phyloP scores from a whole-genome alignment of 2,888 invertebrate species.

The Notodonta ziczac region DNA sequence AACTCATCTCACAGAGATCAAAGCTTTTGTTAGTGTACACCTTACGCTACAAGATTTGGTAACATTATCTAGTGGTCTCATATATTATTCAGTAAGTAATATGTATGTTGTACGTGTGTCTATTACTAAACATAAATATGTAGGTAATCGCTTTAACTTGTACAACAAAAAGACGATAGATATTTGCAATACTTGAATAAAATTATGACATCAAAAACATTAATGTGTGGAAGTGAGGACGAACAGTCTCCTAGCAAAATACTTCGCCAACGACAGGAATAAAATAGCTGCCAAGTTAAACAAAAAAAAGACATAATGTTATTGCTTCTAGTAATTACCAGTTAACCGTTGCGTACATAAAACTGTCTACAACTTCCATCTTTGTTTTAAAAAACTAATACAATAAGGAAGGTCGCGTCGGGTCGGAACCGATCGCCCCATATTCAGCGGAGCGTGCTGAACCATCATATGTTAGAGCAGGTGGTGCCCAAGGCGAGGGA shows the following conservation, averaged over 20 bases:
- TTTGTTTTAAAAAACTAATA: background rate
- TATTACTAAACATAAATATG: background rate
- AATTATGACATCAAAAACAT: background rate
- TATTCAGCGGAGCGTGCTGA: constrained; percentile 49
- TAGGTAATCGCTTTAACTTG: background rate
- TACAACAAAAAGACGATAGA: background rate
- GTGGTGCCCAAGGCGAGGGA: constrained; percentile 51
- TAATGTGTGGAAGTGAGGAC: background rate
- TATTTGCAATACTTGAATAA: background rate
- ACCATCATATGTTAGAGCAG: constrained; percentile 55
- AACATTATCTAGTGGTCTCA: background rate
- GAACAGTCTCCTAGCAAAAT: background rate
- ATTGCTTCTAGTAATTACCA: background rate
- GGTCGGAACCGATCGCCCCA: constrained; percentile 36
- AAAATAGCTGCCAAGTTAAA: background rate
- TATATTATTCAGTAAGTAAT: background rate
- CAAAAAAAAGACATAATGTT: background rate
- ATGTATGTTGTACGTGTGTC: background rate
- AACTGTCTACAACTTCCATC: background rate
- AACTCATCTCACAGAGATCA: background rate
- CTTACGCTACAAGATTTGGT: background rate
- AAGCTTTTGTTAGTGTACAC: background rate
- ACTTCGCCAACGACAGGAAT: background rate
- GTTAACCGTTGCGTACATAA: background rate
- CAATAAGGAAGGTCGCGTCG: constrained; percentile 11